Evolutionary conservation across 2,888 invertebrate genomes (phyloP), one percentile per base, ranked within the genome.

Genomic region (Conus canariensis): DNA sequence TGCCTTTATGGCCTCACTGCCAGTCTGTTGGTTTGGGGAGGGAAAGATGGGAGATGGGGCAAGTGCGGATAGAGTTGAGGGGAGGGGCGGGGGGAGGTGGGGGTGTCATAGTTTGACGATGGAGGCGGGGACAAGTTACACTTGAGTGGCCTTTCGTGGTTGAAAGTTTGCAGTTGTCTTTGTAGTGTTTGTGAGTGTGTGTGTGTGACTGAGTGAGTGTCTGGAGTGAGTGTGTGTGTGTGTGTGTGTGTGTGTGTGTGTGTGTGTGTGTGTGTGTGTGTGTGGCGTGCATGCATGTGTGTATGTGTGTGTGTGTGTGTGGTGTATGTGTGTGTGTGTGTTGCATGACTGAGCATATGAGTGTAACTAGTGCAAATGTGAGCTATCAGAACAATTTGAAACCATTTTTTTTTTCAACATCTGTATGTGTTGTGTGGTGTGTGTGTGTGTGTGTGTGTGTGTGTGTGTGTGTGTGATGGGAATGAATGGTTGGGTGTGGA

Each of bases 401-500:
- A 45, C 45, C 45, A 45, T 45, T 45, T 45, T 45, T 45, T 45
- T 45, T 45, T 45, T 45, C 45, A 45, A 4, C 45, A 3, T 45
- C 45, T 45, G 45, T 45, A 45, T 45, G 45, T 45, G 30, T 30
- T 30, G 45, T 45, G 45, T 1, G 45, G 45, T 45, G 45, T 45
- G 45, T 45, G 45, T 45, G 45, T 45, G 45, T 45, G 45, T 45
- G 45, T 45, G 45, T 74, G 74, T 74, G 74, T 74, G 74, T 74
- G 74, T 74, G n/a, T 74, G 74, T n/a, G n/a, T 74, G 74, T n/a
- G 74, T 74, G 74, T 74, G 74, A 16, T 64, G 60, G 16, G 60
- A 14, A 2, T 14, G 10, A 60, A 4, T 64, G 16, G 10, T 64
- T 14, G 60, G 16, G 60, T 14, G 60, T 14, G 60, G 16, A 10